These are phyloP conservation scores for Syngnathus scovelli DNA, from an alignment of 2,113 vertebrate species.

Conservation along the genomic window DNA sequence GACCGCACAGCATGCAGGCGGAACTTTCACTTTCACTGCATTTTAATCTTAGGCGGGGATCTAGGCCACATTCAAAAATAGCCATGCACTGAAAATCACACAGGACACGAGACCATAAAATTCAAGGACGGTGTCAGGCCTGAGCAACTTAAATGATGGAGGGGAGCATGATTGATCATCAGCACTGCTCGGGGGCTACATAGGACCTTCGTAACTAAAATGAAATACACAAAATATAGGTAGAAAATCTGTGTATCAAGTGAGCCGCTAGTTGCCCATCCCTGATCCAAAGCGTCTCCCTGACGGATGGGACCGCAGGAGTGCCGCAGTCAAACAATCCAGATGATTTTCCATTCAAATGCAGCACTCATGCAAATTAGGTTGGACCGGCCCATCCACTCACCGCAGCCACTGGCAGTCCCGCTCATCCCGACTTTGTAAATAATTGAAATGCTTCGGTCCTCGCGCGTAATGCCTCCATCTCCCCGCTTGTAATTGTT, in stretches of 20 bases:
- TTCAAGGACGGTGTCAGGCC: slow-evolving; percentile 1
- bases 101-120: slow-evolving; percentile 20
- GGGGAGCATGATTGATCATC: no score
- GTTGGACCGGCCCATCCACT: neutral
- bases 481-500: neutral
- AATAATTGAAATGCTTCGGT: slow-evolving; percentile 2
- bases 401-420: neutral
- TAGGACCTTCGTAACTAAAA: no score
- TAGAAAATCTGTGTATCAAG: no score
- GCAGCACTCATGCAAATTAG: slow-evolving; percentile 3
- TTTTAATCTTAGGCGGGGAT: slow-evolving; percentile 36
- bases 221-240: no score
- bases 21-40: slow-evolving; percentile 15
- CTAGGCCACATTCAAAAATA: slow-evolving; percentile 59
- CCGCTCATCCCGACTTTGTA: neutral
- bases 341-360: neutral
- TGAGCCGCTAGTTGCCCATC: no score
- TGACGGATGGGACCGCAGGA: neutral
- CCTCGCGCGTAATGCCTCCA: neutral
- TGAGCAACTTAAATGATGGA: neutral
- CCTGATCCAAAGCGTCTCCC: neutral
- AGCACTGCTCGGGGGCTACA: no score
- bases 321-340: slow-evolving; percentile 22
- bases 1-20: slow-evolving; percentile 1
- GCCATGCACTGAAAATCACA: slow-evolving; percentile 29